Base-by-base conservation (phyloP, 2,113 vertebrate genomes). In the Diadophis punctatus region DNA sequence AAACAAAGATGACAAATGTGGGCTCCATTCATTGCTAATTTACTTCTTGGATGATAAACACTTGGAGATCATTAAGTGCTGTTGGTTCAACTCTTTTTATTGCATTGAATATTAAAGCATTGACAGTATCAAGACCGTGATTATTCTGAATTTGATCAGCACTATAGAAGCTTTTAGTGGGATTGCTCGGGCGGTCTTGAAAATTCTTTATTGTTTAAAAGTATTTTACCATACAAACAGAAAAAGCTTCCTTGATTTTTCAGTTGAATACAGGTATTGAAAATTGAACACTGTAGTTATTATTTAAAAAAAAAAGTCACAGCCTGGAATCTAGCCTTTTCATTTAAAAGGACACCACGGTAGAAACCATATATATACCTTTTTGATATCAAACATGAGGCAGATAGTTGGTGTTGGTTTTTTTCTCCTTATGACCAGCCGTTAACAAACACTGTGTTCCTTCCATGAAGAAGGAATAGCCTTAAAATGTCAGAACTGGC, bases 51-150 rank as follows among this genome's bases (percentile, higher is more conserved):
- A 96, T 96, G 96, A 84, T 97, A 96, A 97, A 97, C 96, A 92
- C 94, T 84, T 94, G 93, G 96, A 97, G 95, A 95, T 96, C 96
- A 93, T 93, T 96, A 93, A 96, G 96, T 96, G 94, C 95, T 94
- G 90, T 95, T 20, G 89, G 95, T 95, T 94, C 95, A 94, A 55
- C 95, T 94, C 95, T 95, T 48, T 90, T 95, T 95, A 94, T 91
- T 94, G 89, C 49, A 92, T 94, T 93, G 95, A 96, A 97, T 92
- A 89, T 2, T 92, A 74, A 25, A 43, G 90, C 58, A 58, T 27
- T 87, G 25, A 94, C 93, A 93, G 51, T 39, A n/a, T 0, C 14
- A 90, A 52, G 43, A 92, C 92, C 91, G 93, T 87, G 91, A 91
- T 96, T 91, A 95, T 91, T 95, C 10, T 89, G 55, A 43, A 1